Evolutionary conservation across 2,888 invertebrate genomes (phyloP), one percentile per base, ranked within the genome.

Genomic region (Platyscelio sp.): DNA sequence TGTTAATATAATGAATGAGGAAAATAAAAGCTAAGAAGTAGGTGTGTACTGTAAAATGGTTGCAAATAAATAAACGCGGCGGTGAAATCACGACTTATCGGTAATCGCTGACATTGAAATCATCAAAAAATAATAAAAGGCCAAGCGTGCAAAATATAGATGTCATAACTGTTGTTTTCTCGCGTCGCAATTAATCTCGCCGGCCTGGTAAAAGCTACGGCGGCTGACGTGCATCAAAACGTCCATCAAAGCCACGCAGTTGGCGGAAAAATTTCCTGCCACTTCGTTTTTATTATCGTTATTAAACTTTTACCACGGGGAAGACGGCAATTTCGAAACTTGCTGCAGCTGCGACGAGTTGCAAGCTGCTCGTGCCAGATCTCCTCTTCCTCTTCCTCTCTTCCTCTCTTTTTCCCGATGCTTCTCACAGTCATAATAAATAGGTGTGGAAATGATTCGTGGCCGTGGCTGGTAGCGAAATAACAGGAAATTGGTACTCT

Each of bases 391-490:
- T 79, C 78, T 81, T 79, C 75, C 58, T 83, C 79, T 81, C 67
- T 60, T 63, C 63, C 83, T 83, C 83, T 80, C 84, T 70, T 72
- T 76, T 80, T 82, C 81, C 75, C 75, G 75, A 68, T 72, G 71
- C 83, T 78, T 71, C 85, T 84, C 76, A 68, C 86, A 87, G 83
- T 87, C 88, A 89, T 93, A 93, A 92, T 92, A 88, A 90, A 91
- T 92, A 92, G 93, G 93, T 92, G 93, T 93, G 91, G 93, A 93
- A 93, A 93, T 93, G 92, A 93, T 91, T 93, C 91, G 93, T 92
- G 91, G 91, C 90, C 90, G 89, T 88, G 90, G 90, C 84, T 89
- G 90, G 90, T 91, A 91, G 90, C 90, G 85, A 87, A 89, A 90
- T 88, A 88, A 83, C 90, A 91, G 90, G 89, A 91, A 92, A 92